Conservation (phyloP, 2,888 invertebrate species). For the Drosophila paracracens region DNA sequence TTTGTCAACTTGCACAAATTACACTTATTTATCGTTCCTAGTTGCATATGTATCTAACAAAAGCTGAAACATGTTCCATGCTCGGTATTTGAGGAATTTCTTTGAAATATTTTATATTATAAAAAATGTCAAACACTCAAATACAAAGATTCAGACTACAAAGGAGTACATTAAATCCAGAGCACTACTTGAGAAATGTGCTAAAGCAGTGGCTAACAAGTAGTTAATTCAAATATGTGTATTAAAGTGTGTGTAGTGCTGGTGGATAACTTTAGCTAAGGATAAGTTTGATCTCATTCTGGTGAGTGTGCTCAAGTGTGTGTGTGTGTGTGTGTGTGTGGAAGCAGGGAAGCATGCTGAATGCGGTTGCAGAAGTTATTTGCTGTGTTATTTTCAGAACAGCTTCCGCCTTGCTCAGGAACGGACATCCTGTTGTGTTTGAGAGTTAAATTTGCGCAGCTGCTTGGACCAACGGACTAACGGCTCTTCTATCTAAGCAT, state of each 20-base stretch:
- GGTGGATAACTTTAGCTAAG: conserved; percentile 17
- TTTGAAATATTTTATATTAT: not conserved
- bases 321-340: conserved; percentile 13
- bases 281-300: conserved; percentile 27
- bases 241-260: conserved; percentile 5
- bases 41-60: no score
- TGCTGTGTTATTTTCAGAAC: conserved; percentile 82
- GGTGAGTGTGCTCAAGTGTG: conserved; percentile 16
- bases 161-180: not conserved
- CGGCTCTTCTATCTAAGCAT: conserved; percentile 27
- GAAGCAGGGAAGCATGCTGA: conserved; percentile 57
- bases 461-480: conserved; percentile 46
- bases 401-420: conserved; percentile 72
- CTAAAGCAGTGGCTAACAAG: not conserved
- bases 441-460: conserved; percentile 75
- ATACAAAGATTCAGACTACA: not conserved
- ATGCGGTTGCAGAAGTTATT: conserved; percentile 81
- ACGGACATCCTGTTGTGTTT: conserved; percentile 76
- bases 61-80: not conserved
- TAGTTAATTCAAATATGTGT: conserved; percentile 10
- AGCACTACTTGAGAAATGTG: conserved; percentile 4
- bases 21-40: not conserved
- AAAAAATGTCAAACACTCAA: not conserved
- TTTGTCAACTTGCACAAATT: not conserved
- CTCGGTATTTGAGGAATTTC: not conserved